Evolutionary conservation across 2,113 vertebrate species (phyloP).

Genomic region (Onychostruthus taczanowskii): DNA sequence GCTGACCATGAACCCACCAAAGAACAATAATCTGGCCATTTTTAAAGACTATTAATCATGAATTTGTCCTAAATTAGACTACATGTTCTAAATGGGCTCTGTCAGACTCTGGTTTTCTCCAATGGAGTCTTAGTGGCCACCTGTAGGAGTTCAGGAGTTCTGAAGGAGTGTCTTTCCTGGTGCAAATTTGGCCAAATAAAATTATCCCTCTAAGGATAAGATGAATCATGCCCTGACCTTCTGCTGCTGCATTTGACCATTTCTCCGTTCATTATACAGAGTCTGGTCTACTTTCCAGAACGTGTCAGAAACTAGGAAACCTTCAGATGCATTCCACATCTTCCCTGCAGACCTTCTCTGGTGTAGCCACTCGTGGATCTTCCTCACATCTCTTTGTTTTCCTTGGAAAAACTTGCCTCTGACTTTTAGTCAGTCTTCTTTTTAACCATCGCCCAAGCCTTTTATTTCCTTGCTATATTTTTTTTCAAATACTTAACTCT

Average conservation of each 20-base stretch:
- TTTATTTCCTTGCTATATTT: background rate
- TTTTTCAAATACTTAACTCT: background rate
- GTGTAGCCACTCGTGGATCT: fast-evolving
- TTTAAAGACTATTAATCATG: background rate
- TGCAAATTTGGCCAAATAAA: background rate
- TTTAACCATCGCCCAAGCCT: background rate
- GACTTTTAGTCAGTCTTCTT: background rate
- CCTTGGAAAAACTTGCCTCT: background rate
- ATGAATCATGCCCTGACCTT: background rate
- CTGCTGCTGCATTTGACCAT: background rate
- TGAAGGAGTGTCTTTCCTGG: background rate
- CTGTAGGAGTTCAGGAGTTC: background rate
- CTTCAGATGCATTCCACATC: background rate
- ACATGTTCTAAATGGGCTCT: background rate
- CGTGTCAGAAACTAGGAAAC: background rate
- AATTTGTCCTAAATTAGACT: background rate
- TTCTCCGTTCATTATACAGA: background rate
- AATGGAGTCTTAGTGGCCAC: background rate
- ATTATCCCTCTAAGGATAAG: background rate
- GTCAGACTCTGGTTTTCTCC: background rate
- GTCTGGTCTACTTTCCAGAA: background rate
- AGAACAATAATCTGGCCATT: background rate
- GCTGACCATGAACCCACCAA: background rate
- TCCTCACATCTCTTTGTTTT: background rate
- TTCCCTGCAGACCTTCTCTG: background rate